A percentile compares a stretch with the other conserved stretches of the same genome.
phyloP scores from a whole-genome alignment of 2,888 invertebrate genomes.

The Prosopocoilus inquinatus region DNA sequence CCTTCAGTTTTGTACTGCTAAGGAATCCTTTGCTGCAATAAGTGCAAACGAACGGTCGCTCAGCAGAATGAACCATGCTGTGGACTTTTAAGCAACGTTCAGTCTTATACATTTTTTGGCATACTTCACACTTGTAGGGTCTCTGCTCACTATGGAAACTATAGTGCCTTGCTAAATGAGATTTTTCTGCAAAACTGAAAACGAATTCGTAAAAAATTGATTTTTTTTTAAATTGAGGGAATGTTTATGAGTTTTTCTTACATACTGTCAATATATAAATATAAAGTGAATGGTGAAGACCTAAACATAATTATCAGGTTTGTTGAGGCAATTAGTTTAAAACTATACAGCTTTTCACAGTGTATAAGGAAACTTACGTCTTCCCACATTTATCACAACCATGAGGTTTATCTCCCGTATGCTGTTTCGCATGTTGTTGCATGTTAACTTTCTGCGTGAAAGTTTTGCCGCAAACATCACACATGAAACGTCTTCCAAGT shows the following conservation, averaged over 20 bases:
- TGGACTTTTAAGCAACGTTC: constrained; percentile 59
- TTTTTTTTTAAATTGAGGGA: neutral
- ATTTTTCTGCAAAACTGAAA: constrained; percentile 49
- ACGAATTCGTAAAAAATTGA: neutral
- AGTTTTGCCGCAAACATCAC: constrained; percentile 58
- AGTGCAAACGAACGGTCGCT: constrained; percentile 55
- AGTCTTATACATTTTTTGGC: constrained; percentile 58
- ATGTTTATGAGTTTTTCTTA: no score
- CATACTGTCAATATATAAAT: neutral
- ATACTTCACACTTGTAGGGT: constrained; percentile 51
- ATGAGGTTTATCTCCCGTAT: constrained; percentile 52
- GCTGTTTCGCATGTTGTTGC: constrained; percentile 52
- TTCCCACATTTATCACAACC: constrained; percentile 54
- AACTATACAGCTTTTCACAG: no score
- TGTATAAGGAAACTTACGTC: constrained; percentile 37
- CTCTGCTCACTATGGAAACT: constrained; percentile 49
- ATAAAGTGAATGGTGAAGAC: neutral
- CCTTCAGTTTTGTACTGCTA: constrained; percentile 58
- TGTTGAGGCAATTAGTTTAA: no score
- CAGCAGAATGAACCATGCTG: constrained; percentile 55
- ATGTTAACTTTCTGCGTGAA: constrained; percentile 57
- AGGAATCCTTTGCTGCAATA: constrained; percentile 58
- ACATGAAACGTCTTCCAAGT: constrained; percentile 50
- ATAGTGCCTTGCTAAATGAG: constrained; percentile 48
- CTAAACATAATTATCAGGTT: no score